phyloP scores from a whole-genome alignment of 2,797 vertebrate genomes.

The Petrocephalus sullivani region DNA sequence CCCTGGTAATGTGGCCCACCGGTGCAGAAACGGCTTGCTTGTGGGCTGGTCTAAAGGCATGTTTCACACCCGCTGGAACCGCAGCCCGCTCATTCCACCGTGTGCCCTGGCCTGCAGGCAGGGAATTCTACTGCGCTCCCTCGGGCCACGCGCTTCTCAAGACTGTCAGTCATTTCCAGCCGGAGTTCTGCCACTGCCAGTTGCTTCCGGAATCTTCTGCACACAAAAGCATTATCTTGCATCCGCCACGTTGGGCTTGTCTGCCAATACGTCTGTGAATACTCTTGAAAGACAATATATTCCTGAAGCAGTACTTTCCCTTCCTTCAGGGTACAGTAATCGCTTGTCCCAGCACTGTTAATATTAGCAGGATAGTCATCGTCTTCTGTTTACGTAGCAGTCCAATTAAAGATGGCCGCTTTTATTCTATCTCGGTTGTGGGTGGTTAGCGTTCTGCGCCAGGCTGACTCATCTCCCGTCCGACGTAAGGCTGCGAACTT shows the following conservation, averaged over 20 bases:
- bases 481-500: not conserved
- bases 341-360: not conserved
- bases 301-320: not conserved
- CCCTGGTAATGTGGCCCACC: not conserved
- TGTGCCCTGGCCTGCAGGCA: not conserved
- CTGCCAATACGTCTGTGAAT: not conserved
- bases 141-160: not conserved
- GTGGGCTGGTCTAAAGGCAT: not conserved
- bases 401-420: slow-evolving; percentile 3
- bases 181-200: not conserved
- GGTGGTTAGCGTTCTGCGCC: not conserved
- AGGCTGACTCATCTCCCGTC: not conserved
- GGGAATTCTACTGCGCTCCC: not conserved
- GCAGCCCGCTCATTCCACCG: not conserved
- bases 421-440: not conserved
- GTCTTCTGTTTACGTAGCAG: not conserved
- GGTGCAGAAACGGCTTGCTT: not conserved
- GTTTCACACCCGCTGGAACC: not conserved
- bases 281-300: not conserved
- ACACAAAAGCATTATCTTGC: slow-evolving; percentile 14
- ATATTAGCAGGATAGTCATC: not conserved
- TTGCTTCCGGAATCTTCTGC: slow-evolving; percentile 8
- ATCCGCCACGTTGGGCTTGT: not conserved
- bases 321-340: not conserved
- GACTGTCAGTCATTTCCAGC: not conserved